Conservation (phyloP, 2,797 vertebrate genomes). For the Platyrinchus mystaceus region DNA sequence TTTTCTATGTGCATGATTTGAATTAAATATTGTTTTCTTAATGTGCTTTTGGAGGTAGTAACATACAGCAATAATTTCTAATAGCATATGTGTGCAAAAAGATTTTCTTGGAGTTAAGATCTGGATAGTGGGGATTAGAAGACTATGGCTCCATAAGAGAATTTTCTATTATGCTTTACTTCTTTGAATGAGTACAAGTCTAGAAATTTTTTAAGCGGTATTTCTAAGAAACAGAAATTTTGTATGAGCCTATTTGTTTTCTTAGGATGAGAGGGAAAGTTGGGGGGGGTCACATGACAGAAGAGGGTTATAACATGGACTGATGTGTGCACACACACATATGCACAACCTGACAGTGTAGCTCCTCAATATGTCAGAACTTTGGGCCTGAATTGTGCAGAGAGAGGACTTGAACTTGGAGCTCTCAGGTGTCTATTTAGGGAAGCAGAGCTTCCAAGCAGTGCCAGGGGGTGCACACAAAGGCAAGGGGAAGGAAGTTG, state of each 20-base stretch:
- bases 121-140: background rate
- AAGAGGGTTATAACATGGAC: background rate
- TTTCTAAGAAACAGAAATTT: background rate
- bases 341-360: background rate
- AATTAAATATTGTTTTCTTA: conserved; percentile 13
- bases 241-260: background rate
- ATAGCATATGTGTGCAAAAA: background rate
- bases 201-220: background rate
- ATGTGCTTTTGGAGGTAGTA: background rate
- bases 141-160: background rate
- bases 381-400: background rate
- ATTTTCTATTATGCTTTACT: background rate
- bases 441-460: background rate
- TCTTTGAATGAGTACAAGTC: background rate
- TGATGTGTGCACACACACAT: fast-evolving
- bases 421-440: background rate
- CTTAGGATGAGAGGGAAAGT: background rate
- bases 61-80: background rate
- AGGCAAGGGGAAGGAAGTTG: background rate
- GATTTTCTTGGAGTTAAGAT: background rate
- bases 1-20: background rate
- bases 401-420: background rate
- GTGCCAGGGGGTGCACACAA: fast-evolving
- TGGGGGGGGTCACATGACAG: fast-evolving
- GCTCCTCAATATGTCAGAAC: background rate